Evolutionary conservation across 2,113 vertebrate genomes (phyloP), one percentile per base, ranked within the genome.

Genomic region (Pandion haliaetus): DNA sequence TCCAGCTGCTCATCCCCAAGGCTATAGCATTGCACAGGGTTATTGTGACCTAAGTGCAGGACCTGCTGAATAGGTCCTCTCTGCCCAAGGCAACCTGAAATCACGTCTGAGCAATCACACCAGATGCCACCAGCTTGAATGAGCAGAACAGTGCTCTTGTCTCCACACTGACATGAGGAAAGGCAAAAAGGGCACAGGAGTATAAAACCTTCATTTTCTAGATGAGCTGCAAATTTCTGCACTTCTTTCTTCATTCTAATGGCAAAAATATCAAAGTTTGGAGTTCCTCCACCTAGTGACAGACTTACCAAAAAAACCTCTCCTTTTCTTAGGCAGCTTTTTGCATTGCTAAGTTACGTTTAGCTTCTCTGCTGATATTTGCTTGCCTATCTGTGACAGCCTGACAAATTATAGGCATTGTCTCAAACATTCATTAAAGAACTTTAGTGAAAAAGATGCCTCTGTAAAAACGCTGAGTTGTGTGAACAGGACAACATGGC

Each of bases 81-180:
- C 40, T 29, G 18, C 23, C 58, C 54, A 66, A 36, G 52, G 10
- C 44, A 62, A 59, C n/a, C 14, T 36, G 21, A 79, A 82, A 38
- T 18, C 14, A 17, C 5, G 44, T 62, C 55, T 29, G 18, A 88
- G 62, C 26, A 71, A 5, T 28, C 4, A 18, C 47, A 66, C 24
- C 44, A 34, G 47, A 36, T 7, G 10, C 6, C n/a, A 77, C 13
- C n/a, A 29, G 23, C 34, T n/a, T 59, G 38, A 44, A 36, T 1
- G 20, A 86, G 17, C 55, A 69, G 21, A 86, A 42, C 9, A 40
- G 17, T 1, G 14, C 0, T 2, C 18, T 36, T 20, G 0, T 26
- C 34, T 61, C n/a, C 50, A 38, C 11, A 7, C 0, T 6, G 6
- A 62, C 0, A 0, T 25, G 42, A 45, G 14, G 17, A 86, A 65